A percentile compares a stretch with the other conserved stretches of the same genome.
Evolutionary conservation across 2,888 invertebrate species (phyloP).

Genomic region (Orthosia cruda): DNA sequence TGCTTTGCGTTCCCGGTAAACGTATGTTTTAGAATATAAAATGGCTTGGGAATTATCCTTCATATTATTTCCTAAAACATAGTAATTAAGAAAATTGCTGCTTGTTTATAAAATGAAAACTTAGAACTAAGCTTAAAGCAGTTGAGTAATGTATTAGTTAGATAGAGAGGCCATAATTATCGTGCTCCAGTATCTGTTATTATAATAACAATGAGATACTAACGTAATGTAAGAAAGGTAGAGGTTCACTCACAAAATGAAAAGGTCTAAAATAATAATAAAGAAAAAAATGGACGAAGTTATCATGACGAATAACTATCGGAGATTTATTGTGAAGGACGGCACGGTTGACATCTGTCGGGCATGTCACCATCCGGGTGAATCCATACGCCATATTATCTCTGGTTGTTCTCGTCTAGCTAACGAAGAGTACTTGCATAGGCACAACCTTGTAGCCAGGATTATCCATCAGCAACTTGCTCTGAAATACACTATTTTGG

Average conservation of each 20-base stretch:
- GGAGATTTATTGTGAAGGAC: too few relatives aligned
- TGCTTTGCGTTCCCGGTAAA: constrained; percentile 27
- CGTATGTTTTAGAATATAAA: not conserved
- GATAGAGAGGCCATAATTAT: not conserved
- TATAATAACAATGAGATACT: not conserved
- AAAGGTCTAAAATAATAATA: not conserved
- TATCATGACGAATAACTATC: too few relatives aligned
- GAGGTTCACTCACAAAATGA: not conserved
- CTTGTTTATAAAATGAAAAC: not conserved
- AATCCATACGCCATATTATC: too few relatives aligned
- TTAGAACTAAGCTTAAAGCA: not conserved
- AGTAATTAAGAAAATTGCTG: not conserved
- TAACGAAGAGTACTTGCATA: too few relatives aligned
- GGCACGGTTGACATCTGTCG: too few relatives aligned
- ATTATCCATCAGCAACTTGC: too few relatives aligned
- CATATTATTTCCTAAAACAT: not conserved
- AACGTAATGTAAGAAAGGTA: too few relatives aligned
- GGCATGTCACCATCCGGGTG: too few relatives aligned
- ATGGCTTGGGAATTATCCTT: not conserved
- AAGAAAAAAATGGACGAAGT: too few relatives aligned
- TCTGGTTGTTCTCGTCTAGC: too few relatives aligned
- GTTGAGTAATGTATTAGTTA: not conserved
- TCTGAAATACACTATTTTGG: too few relatives aligned
- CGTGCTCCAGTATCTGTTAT: not conserved
- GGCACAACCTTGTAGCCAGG: too few relatives aligned